These are phyloP conservation scores for Dipodomys spectabilis DNA, from an alignment of 2,113 vertebrate species.

Conservation along the genomic window DNA sequence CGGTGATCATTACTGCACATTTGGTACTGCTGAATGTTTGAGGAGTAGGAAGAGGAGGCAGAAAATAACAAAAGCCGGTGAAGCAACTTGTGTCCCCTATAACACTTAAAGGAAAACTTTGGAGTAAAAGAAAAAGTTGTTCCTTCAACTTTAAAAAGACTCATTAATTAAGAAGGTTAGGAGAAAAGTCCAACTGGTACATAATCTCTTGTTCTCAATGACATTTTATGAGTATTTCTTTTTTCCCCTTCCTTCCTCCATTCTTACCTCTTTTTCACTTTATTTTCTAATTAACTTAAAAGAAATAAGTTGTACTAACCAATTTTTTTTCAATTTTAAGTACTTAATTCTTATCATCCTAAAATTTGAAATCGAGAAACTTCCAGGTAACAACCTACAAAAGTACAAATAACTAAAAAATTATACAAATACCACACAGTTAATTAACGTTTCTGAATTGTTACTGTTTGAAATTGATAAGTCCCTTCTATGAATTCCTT, in stretches of 20 bases:
- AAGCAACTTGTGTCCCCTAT: constrained; percentile 51
- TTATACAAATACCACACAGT: not conserved
- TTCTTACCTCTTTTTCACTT: constrained; percentile 23
- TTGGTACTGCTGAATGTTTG: constrained; percentile 17
- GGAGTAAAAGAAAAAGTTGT: constrained; percentile 48
- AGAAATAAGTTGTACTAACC: not conserved
- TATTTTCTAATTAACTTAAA: not conserved
- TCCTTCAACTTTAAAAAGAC: constrained; percentile 15
- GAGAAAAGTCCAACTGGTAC: constrained; percentile 10
- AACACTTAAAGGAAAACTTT: constrained; percentile 55
- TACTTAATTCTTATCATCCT: not conserved
- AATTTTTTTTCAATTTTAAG: not conserved
- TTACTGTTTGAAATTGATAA: constrained; percentile 60
- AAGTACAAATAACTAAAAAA: not conserved
- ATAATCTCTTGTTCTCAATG: constrained; percentile 54
- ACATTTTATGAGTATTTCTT: constrained; percentile 54
- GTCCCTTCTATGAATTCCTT: constrained; percentile 16
- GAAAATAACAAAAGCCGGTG: constrained; percentile 47
- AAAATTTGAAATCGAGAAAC: constrained; percentile 45
- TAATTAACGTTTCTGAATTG: constrained; percentile 58
- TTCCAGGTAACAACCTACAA: constrained; percentile 15
- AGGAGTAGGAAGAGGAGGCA: constrained; percentile 29
- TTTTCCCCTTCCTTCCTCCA: not conserved
- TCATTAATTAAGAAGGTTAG: constrained; percentile 46
- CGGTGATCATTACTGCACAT: not conserved